Percentiles rank a stretch among this genome's conserved stretches.
Evolutionary conservation across 2,113 vertebrate genomes (phyloP).

Genomic region (Gallinago undulata): DNA sequence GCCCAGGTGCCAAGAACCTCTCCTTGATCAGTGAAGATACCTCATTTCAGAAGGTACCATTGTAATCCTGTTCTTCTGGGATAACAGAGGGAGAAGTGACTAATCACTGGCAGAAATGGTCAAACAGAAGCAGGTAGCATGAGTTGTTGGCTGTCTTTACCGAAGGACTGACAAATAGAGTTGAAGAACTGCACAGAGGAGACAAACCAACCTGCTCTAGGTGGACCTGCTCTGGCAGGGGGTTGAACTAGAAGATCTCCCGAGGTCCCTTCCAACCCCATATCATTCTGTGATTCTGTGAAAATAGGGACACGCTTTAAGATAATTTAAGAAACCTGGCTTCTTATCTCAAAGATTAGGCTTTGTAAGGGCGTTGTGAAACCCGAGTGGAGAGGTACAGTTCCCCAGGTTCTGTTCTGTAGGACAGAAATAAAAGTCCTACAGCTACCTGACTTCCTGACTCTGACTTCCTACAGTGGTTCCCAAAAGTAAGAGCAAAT

Average conservation of each 20-base stretch:
- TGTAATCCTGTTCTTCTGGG: background rate
- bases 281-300: too few relatives aligned
- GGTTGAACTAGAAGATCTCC: too few relatives aligned
- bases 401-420: background rate
- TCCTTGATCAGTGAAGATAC: background rate
- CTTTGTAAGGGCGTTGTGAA: background rate
- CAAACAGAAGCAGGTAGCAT: background rate
- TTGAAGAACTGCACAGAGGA: background rate
- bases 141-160: background rate
- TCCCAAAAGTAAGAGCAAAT: background rate
- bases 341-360: background rate
- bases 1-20: background rate
- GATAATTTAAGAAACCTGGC: background rate
- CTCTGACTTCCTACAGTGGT: background rate
- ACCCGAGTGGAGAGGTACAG: background rate
- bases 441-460: background rate
- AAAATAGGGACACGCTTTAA: background rate
- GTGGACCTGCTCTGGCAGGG: too few relatives aligned
- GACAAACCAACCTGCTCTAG: background rate
- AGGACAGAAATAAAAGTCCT: slow-evolving; percentile 10
- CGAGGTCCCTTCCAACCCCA: too few relatives aligned
- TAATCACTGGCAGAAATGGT: background rate
- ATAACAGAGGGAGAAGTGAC: background rate
- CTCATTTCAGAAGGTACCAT: background rate
- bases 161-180: background rate